phyloP scores from a whole-genome alignment of 2,113 vertebrate genomes.

The Meriones unguiculatus region DNA sequence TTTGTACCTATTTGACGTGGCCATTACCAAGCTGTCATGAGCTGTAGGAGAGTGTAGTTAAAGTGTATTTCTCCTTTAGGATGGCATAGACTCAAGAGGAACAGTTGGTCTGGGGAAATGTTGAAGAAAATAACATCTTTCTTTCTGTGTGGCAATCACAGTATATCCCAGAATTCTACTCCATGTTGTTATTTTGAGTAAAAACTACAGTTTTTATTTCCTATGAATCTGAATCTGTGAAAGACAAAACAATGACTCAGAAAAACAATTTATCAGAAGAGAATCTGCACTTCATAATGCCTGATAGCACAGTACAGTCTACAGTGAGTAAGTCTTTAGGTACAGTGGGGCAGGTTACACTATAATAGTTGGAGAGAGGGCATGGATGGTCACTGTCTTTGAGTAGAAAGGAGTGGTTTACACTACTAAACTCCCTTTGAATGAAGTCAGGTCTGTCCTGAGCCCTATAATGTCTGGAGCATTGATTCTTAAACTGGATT shows the following conservation, averaged over 20 bases:
- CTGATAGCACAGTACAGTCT: neutral
- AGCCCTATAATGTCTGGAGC: neutral
- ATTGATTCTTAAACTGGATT: slow-evolving; percentile 13
- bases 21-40: slow-evolving; percentile 71
- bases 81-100: slow-evolving; percentile 90
- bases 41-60: slow-evolving; percentile 87
- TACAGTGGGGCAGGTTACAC: neutral
- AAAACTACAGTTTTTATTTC: slow-evolving; percentile 36
- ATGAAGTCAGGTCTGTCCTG: neutral
- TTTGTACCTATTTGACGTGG: neutral
- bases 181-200: slow-evolving; percentile 28
- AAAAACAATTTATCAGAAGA: slow-evolving; percentile 26
- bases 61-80: slow-evolving; percentile 85
- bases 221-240: slow-evolving; percentile 1
- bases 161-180: neutral
- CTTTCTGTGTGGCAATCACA: slow-evolving; percentile 89
- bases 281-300: neutral
- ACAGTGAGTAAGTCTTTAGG: neutral
- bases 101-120: slow-evolving; percentile 89
- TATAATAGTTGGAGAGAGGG: neutral
- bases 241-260: slow-evolving; percentile 47
- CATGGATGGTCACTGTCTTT: neutral
- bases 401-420: neutral
- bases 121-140: slow-evolving; percentile 91
- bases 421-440: neutral